These are phyloP conservation scores for Lagopus muta DNA, from an alignment of 2,113 vertebrate species.

Conservation along the genomic window DNA sequence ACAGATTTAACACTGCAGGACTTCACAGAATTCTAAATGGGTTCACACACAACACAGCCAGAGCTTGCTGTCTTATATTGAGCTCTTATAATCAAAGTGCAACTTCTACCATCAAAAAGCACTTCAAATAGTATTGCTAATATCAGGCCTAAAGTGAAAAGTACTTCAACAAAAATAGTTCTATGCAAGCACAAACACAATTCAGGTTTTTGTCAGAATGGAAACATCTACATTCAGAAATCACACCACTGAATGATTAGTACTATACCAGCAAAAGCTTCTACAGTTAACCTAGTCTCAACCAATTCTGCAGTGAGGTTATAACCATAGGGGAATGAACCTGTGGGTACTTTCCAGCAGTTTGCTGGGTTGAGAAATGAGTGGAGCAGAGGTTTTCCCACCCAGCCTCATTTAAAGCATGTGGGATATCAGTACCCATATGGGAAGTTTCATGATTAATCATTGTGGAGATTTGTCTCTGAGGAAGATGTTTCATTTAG, in stretches of 20 bases:
- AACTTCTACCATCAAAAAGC: neutral
- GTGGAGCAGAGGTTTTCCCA: slow-evolving; percentile 37
- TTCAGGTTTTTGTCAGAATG: neutral
- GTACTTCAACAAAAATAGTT: neutral
- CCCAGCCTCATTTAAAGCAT: slow-evolving; percentile 55
- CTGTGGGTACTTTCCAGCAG: slow-evolving; percentile 28
- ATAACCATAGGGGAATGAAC: neutral
- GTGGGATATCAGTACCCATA: slow-evolving; percentile 60
- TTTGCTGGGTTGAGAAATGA: slow-evolving; percentile 25
- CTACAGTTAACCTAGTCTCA: neutral
- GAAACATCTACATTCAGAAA: neutral
- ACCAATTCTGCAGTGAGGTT: neutral
- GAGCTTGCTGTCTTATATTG: neutral
- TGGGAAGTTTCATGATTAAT: slow-evolving; percentile 62
- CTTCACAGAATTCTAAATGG: neutral
- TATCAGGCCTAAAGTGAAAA: neutral
- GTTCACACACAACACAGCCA: neutral
- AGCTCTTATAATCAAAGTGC: neutral
- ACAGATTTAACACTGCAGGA: neutral
- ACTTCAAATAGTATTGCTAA: neutral
- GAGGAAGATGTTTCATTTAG: slow-evolving; percentile 61
- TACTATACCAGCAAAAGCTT: neutral
- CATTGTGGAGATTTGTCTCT: slow-evolving; percentile 46
- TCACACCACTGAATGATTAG: neutral
- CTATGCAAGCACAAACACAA: neutral